Percentiles rank a stretch among this genome's conserved stretches.
phyloP scores from a whole-genome alignment of 2,797 vertebrate species.

The Sebastes glaucus region DNA sequence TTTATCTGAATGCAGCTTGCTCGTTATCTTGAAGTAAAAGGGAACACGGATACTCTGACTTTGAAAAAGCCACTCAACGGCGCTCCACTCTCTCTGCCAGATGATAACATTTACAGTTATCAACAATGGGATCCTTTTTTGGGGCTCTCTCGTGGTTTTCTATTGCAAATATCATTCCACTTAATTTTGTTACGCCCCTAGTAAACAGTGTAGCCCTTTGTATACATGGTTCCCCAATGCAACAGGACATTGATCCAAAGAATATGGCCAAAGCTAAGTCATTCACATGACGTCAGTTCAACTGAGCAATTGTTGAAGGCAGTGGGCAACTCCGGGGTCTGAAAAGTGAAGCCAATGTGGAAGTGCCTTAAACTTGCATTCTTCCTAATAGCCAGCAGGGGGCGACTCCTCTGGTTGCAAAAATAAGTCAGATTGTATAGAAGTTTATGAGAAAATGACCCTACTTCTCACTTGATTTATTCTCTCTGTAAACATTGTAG shows the following conservation, averaged over 20 bases:
- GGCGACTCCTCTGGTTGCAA: too few species aligned
- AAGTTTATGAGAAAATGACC: too few species aligned
- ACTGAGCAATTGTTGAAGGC: background rate
- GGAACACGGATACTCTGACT: background rate
- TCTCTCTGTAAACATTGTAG: too few species aligned
- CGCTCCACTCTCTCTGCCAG: background rate
- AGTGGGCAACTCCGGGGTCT: too few species aligned
- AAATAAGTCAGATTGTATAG: too few species aligned
- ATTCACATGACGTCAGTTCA: too few species aligned
- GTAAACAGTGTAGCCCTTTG: background rate
- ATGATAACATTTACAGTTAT: constrained; percentile 4
- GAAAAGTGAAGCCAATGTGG: too few species aligned
- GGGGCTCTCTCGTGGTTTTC: background rate
- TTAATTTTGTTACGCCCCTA: background rate
- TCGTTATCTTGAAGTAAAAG: constrained; percentile 1
- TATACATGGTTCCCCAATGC: background rate
- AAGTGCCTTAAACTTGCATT: too few species aligned
- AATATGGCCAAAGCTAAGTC: background rate
- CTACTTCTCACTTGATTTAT: too few species aligned
- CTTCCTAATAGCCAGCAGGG: too few species aligned
- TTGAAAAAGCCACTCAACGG: background rate
- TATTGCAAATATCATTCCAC: background rate
- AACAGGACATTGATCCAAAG: background rate
- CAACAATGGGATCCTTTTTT: background rate
- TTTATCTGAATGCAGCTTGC: background rate